Evolutionary conservation across 2,113 vertebrate genomes (phyloP).

Genomic region (Chloroceryle aenea): DNA sequence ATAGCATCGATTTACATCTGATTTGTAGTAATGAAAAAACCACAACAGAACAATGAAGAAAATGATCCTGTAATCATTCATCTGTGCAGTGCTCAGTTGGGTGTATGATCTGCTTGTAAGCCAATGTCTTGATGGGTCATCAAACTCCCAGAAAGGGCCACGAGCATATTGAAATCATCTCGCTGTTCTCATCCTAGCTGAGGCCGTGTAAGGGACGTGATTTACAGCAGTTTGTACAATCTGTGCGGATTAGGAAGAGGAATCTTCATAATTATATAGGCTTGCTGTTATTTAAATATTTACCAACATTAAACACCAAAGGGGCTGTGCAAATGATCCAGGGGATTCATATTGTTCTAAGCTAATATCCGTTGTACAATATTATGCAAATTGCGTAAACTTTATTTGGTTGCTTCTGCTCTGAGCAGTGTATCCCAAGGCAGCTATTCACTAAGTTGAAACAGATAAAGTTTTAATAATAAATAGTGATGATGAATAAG

Average conservation of each 20-base stretch:
- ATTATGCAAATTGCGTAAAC: constrained; percentile 84
- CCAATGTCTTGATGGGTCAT: background rate
- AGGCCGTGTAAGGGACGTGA: background rate
- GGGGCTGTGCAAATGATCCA: constrained; percentile 77
- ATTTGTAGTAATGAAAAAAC: background rate
- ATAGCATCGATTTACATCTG: background rate
- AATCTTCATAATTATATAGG: constrained; percentile 75
- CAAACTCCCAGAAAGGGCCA: background rate
- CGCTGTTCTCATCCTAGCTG: background rate
- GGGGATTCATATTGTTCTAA: constrained; percentile 80
- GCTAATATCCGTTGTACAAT: constrained; percentile 79
- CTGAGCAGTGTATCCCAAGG: constrained; percentile 77
- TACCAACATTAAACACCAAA: constrained; percentile 83
- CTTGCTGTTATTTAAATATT: constrained; percentile 85
- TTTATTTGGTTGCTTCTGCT: constrained; percentile 78
- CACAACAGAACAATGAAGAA: background rate
- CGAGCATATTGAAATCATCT: background rate
- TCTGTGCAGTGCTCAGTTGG: background rate
- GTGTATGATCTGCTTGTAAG: background rate
- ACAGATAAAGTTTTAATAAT: constrained; percentile 88
- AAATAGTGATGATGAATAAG: constrained; percentile 85
- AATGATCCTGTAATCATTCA: accelerated
- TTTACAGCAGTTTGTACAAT: constrained; percentile 41
- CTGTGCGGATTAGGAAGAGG: constrained; percentile 69
- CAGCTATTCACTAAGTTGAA: constrained; percentile 79